phyloP scores from a whole-genome alignment of 2,113 vertebrate species.

The Alces alces region DNA sequence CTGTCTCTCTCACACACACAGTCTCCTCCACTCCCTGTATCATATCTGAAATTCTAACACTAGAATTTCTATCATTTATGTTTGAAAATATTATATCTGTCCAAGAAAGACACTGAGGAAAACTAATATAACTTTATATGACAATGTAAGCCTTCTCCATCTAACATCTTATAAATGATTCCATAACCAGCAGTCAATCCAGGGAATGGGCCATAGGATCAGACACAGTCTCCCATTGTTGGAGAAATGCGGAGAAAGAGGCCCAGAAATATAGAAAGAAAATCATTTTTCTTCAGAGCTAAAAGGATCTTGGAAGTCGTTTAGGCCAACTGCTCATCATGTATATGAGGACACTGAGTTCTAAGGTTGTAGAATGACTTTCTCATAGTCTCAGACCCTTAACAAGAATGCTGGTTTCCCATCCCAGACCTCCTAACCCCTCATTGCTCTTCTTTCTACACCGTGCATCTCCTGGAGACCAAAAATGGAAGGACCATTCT shows the following conservation, averaged over 20 bases:
- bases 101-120: background rate
- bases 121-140: background rate
- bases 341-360: background rate
- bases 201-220: background rate
- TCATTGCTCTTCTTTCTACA: background rate
- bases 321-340: background rate
- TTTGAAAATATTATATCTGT: background rate
- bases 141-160: background rate
- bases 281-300: background rate
- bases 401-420: background rate
- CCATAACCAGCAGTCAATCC: background rate
- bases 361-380: background rate
- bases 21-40: no score
- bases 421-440: background rate
- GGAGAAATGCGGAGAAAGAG: background rate
- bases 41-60: background rate
- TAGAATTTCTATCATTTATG: background rate
- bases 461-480: background rate
- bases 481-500: background rate
- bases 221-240: background rate
- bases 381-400: background rate
- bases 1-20: fast-evolving
- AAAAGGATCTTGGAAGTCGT: background rate
- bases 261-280: background rate
- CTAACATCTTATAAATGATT: background rate